Evolutionary conservation across 2,113 vertebrate genomes (phyloP).

Genomic region (Perognathus longimembris): DNA sequence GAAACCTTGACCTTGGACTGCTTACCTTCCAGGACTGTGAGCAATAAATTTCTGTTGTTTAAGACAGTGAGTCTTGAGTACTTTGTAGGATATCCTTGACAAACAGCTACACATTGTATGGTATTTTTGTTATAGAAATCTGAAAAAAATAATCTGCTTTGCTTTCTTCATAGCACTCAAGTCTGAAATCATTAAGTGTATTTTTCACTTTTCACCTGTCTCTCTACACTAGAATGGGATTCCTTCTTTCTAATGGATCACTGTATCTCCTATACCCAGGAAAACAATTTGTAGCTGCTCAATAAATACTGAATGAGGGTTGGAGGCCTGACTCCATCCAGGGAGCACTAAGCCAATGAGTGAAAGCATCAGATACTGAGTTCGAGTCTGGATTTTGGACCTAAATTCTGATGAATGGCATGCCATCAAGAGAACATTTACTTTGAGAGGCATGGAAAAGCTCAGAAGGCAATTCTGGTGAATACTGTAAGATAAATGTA

Average conservation of each 20-base stretch:
- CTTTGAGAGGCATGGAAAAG: background rate
- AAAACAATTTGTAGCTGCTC: background rate
- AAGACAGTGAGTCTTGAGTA: background rate
- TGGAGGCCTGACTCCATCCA: too few species aligned
- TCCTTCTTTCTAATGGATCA: background rate
- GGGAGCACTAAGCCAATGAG: too few species aligned
- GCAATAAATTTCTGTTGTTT: background rate
- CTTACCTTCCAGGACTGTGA: background rate
- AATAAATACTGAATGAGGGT: background rate
- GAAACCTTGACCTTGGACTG: background rate
- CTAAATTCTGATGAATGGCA: background rate
- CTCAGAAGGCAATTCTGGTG: background rate
- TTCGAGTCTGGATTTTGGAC: too few species aligned
- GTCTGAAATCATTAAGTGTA: background rate
- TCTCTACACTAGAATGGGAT: background rate
- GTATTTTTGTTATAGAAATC: background rate
- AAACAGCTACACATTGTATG: background rate
- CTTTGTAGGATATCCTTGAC: too few species aligned
- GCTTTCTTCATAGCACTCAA: background rate
- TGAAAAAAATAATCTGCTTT: background rate
- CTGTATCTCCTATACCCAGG: background rate
- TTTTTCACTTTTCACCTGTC: constrained; percentile 9
- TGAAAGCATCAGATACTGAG: too few species aligned
- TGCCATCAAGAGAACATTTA: background rate
- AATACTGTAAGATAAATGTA: background rate